These are phyloP conservation scores for Bubo blakistoni DNA, from an alignment of 2,113 vertebrate species.

Conservation along the genomic window DNA sequence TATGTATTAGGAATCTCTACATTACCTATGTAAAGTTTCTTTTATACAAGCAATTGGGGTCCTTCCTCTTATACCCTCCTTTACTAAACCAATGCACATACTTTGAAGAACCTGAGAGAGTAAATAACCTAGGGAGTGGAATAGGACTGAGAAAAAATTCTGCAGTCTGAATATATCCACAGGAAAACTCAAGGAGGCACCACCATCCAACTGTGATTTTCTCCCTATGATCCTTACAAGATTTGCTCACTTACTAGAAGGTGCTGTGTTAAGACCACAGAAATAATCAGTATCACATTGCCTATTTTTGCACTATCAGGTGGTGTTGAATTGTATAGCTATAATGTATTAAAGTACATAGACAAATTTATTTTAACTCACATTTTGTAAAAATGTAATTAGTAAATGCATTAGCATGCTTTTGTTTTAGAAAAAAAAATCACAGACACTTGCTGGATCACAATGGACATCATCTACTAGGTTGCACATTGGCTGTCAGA, in stretches of 20 bases:
- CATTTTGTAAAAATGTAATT: conserved; percentile 41
- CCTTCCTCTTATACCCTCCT: not conserved
- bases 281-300: not conserved
- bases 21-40: not conserved
- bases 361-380: conserved; percentile 6
- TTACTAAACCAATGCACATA: not conserved
- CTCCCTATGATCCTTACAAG: not conserved
- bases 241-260: not conserved
- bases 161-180: not conserved
- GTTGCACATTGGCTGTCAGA: conserved; percentile 64
- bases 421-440: conserved; percentile 44
- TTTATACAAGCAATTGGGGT: not conserved
- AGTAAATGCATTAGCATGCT: conserved; percentile 36
- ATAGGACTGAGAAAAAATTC: not conserved
- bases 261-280: not conserved
- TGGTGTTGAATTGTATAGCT: not conserved
- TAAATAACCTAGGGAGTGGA: not conserved
- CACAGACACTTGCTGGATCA: conserved; percentile 42
- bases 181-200: not conserved
- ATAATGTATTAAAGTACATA: conserved; percentile 2
- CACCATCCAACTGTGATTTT: not conserved
- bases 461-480: conserved; percentile 56
- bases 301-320: not conserved
- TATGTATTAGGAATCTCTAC: not conserved
- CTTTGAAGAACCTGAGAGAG: not conserved